Evolutionary conservation across 2,113 vertebrate genomes (phyloP), one percentile per base, ranked within the genome.

Genomic region (Anas platyrhynchos): DNA sequence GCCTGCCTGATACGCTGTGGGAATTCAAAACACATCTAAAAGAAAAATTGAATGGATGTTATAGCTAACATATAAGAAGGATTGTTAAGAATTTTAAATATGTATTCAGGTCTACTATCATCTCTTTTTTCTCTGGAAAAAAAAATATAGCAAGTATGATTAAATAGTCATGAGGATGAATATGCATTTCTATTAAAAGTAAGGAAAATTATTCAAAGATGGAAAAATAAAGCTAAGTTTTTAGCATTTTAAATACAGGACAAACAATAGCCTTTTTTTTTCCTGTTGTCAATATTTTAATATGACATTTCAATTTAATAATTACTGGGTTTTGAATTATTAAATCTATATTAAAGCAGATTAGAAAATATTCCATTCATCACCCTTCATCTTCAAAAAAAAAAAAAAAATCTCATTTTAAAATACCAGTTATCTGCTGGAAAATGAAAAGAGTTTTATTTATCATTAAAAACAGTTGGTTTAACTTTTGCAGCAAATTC

Each of bases 201-300:
- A 81, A 86, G 65, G 73, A 72, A 79, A 91, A 75, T 54, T 63
- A 79, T 74, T 90, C 65, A 36, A 82, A 83, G 26, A 18, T 29
- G 61, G 59, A 83, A 94, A 94, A 93, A 69, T 44, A 77, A 94
- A 91, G 38, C 54, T 92, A 91, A 80, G 32, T 59, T 66, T 87
- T 88, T 78, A 65, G 20, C 20, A 21, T 0, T 0, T 36, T 85
- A 82, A 81, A 62, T 59, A 36, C 29, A 43, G 16, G 14, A 72
- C 21, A 84, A 87, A 73, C 11, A 61, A 16, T 4, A 48, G 46
- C 44, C 7, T 13, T 17, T 41, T 52, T 52, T 52, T 3, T 32
- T 48, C 79, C 13, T 68, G 12, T 1, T 82, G 78, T 56, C 78
- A 85, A 31, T 84, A 84, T 92, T 76, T 79, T 83, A 65, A 58